Evolutionary conservation across 2,797 vertebrate genomes (phyloP).

Genomic region (Periparus ater): DNA sequence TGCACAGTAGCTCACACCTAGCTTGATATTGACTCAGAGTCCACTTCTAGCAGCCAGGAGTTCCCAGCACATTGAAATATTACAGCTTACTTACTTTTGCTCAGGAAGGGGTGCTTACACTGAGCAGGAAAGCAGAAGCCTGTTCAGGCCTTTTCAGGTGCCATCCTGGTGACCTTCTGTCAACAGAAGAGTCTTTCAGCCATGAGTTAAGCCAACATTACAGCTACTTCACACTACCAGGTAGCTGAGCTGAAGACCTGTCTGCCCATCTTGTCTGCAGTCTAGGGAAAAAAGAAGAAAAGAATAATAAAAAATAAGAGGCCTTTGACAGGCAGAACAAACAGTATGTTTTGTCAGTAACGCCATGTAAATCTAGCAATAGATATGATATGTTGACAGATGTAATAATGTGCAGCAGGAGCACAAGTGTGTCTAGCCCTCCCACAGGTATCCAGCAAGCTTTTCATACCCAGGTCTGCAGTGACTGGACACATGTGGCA

Average conservation of each 20-base stretch:
- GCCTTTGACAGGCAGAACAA: slow-evolving; percentile 3
- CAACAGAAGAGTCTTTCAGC: slow-evolving; percentile 18
- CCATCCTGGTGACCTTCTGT: slow-evolving; percentile 28
- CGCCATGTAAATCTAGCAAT: slow-evolving; percentile 11
- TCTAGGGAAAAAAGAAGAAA: not conserved
- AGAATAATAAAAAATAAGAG: not conserved
- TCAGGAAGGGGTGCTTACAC: not conserved
- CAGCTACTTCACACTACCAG: not conserved
- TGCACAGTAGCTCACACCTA: not conserved
- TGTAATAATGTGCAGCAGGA: not conserved
- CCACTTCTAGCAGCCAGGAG: not conserved
- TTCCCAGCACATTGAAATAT: not conserved
- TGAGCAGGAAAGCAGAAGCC: not conserved
- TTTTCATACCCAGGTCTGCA: not conserved
- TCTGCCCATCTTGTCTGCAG: not conserved
- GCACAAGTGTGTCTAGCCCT: not conserved
- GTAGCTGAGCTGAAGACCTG: not conserved
- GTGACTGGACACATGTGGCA: not conserved
- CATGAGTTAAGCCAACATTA: slow-evolving; percentile 20
- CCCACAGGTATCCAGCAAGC: slow-evolving; percentile 25
- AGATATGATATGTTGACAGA: slow-evolving; percentile 12
- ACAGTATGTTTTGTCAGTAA: slow-evolving; percentile 39
- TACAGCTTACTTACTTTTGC: not conserved
- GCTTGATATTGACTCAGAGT: not conserved
- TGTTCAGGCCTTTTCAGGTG: not conserved